Evolutionary conservation across 2,888 invertebrate species (phyloP).

Genomic region (Patella caerulea): DNA sequence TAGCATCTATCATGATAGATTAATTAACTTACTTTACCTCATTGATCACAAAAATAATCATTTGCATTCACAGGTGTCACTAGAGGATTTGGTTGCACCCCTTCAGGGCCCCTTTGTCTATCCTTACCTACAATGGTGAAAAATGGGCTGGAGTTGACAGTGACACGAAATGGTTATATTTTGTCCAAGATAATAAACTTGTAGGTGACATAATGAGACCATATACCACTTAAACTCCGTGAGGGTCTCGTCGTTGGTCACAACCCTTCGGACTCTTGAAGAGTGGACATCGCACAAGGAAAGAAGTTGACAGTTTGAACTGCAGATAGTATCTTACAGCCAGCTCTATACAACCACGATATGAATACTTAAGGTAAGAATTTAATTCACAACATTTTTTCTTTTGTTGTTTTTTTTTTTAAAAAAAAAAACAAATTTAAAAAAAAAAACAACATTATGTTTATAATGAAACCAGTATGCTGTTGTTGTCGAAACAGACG

Average conservation of each 20-base stretch:
- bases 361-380: too few species aligned
- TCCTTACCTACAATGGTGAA: constrained; percentile 1
- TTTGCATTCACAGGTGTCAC: neutral
- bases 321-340: too few species aligned
- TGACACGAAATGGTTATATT: constrained; percentile 1
- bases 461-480: too few species aligned
- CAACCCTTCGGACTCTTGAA: neutral
- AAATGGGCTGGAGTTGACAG: constrained; percentile 10
- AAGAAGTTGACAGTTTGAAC: too few species aligned
- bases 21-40: neutral
- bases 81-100: neutral
- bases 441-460: too few species aligned
- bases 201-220: constrained; percentile 5
- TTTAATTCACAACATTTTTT: too few species aligned
- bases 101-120: constrained; percentile 4
- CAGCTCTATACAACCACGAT: too few species aligned
- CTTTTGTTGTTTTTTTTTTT: too few species aligned
- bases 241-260: neutral
- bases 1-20: too few species aligned
- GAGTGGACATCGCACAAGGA: neutral
- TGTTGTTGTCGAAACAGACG: too few species aligned
- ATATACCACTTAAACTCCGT: neutral
- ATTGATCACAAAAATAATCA: neutral
- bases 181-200: constrained; percentile 12
- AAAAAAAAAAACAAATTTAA: too few species aligned